Base-by-base conservation (phyloP, 2,797 vertebrate genomes). In the Pristis pectinata region DNA sequence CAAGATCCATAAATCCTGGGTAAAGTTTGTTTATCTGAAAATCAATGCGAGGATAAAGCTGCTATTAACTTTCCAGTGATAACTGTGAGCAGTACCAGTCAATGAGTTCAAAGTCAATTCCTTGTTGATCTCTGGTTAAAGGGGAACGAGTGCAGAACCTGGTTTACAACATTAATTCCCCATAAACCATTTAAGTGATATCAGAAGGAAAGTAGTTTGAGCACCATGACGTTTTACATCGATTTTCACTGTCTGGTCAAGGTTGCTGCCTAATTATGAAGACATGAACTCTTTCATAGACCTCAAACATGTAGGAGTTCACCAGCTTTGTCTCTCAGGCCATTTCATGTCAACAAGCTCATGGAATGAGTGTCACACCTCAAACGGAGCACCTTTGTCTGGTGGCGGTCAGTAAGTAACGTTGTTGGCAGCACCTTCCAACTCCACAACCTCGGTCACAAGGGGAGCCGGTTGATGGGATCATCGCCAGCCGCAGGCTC, bases 91-190 rank as follows among this genome's bases (percentile, higher is more conserved):
- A 15, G 27, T 85, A 53, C 30, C 59, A 37, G 87, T 61, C 87
- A 91, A 91, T 15, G 56, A 64, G 87, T 64, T 91, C 87, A 91
- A 91, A 91, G 59, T 89, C 85, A 89, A 61, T 9, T 85, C 85
- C 17, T 9, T 5, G 8, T 30, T 61, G 6, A 91, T 22, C 34
- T 22, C n/a, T 64, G 59, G n/a, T 19, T 37, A 19, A 61, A 91
- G 59, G 22, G n/a, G 56, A 87, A 87, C 56, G 53, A 64, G 64
- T 61, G 15, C 27, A 37, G 56, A 37, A 61, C 30, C 85, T 61
- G 27, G 85, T 89, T 89, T 59, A 59, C 27, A n/a, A 11, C 34
- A 64, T n/a, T 61, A 34, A 59, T 30, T 49, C 9, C 11, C 49
- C 4, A 19, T 3, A 8, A 79, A 37, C 76, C 82, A 85, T 85